These are phyloP conservation scores for Leptosomus discolor DNA, from an alignment of 2,113 vertebrate species.

Conservation along the genomic window DNA sequence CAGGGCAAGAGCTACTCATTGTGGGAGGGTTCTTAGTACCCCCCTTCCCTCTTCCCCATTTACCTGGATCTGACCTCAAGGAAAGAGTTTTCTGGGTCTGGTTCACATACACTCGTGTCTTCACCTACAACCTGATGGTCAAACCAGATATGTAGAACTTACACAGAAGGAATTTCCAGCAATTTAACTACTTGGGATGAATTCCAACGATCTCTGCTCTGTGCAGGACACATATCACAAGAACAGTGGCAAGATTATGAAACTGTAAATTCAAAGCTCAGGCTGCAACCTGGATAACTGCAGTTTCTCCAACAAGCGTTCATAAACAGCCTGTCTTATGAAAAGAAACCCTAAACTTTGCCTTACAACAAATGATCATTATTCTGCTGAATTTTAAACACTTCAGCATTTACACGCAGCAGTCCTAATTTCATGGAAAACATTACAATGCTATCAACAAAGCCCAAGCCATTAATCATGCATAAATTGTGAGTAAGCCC, in stretches of 20 bases:
- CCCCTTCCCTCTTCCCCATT: neutral
- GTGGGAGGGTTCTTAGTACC: neutral
- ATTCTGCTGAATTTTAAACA: neutral
- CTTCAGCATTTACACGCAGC: neutral
- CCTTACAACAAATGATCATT: neutral
- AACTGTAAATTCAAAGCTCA: neutral
- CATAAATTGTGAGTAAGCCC: neutral
- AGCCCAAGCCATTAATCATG: neutral
- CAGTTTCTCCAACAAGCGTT: neutral
- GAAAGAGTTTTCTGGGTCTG: neutral
- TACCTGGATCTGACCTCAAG: neutral
- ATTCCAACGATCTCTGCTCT: neutral
- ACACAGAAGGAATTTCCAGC: neutral
- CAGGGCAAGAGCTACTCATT: neutral
- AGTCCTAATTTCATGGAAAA: neutral
- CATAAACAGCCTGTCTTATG: neutral
- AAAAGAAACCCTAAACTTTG: neutral
- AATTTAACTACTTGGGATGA: neutral
- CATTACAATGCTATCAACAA: neutral
- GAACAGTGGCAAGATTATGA: neutral
- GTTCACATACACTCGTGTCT: neutral
- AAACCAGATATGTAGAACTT: neutral
- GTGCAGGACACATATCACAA: neutral
- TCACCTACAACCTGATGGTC: neutral
- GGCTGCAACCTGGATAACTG: neutral